These are phyloP conservation scores for Chaetura pelagica DNA, from an alignment of 2,113 vertebrate genomes.

Conservation along the genomic window DNA sequence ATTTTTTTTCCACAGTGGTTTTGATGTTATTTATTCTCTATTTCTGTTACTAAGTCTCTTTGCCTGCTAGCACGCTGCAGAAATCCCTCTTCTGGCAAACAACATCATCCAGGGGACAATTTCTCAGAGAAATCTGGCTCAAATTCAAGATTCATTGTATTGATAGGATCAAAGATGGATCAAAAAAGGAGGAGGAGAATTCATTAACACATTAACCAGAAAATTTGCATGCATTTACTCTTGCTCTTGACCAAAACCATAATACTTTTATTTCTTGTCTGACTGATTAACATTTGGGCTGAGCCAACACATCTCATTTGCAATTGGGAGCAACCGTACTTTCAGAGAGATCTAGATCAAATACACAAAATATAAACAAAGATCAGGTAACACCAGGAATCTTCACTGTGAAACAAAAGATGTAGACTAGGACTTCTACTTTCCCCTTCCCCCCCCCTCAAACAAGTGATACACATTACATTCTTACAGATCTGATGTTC, in stretches of 20 bases:
- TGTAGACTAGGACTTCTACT: neutral
- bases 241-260: neutral
- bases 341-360: neutral
- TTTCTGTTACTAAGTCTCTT: neutral
- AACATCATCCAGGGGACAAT: neutral
- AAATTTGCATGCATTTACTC: neutral
- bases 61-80: neutral
- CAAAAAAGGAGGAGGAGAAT: neutral
- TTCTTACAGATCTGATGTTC: neutral
- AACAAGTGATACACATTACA: neutral
- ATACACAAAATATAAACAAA: neutral
- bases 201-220: neutral
- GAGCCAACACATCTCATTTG: neutral
- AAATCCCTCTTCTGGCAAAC: neutral
- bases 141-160: neutral
- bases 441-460: too few species aligned
- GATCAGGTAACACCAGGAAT: neutral
- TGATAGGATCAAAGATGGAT: slow-evolving; percentile 1
- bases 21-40: neutral
- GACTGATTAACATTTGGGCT: neutral
- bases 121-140: slow-evolving; percentile 21
- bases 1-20: neutral
- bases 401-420: neutral
- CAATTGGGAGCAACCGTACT: neutral
- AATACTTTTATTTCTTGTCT: neutral